phyloP scores from a whole-genome alignment of 2,797 vertebrate species.

The Steatocranus sp. region DNA sequence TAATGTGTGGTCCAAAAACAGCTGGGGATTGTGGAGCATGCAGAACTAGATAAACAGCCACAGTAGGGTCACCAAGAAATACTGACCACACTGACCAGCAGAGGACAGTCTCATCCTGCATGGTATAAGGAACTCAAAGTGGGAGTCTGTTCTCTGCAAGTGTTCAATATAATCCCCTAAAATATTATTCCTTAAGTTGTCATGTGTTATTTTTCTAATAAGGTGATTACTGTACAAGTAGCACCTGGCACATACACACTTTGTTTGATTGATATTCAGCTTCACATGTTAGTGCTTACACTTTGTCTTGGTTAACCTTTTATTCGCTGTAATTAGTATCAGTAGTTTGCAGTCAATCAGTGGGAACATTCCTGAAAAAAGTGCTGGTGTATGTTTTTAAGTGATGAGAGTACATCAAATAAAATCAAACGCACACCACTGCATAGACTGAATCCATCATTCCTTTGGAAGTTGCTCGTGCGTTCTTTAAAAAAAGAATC shows the following conservation, averaged over 20 bases:
- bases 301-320: not conserved
- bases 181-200: not conserved
- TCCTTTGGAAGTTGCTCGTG: not conserved
- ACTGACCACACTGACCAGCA: slow-evolving; percentile 21
- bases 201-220: not conserved
- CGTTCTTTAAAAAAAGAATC: not conserved
- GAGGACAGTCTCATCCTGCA: slow-evolving; percentile 25
- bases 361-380: not conserved
- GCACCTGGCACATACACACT: not conserved
- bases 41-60: not conserved
- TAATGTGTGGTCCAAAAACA: not conserved
- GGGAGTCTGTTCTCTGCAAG: not conserved
- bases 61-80: not conserved
- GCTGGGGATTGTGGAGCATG: not conserved
- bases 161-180: not conserved
- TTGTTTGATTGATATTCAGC: not conserved
- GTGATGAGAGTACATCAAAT: not conserved
- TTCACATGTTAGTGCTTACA: not conserved
- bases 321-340: not conserved
- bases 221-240: not conserved
- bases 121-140: not conserved
- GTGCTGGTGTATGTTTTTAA: not conserved
- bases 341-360: not conserved
- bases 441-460: not conserved
- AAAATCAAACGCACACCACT: not conserved